Evolutionary conservation across 2,113 vertebrate genomes (phyloP), one percentile per base, ranked within the genome.

Genomic region (Elephantulus edwardii): DNA sequence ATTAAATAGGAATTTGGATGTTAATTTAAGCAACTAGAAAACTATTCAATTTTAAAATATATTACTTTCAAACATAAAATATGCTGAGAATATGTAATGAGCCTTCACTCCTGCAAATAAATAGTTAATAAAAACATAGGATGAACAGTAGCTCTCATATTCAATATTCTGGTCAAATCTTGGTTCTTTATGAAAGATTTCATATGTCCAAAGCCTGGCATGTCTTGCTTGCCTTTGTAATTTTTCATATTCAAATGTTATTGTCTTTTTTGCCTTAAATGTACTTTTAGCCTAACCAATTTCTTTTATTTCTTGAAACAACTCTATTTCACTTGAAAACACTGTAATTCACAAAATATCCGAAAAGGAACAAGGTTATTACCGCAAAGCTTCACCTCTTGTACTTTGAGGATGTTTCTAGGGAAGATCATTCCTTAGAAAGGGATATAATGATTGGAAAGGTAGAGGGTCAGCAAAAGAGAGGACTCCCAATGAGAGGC

Each of bases 1-100:
- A 83, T 70, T 89, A 66, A 92, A 50, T 10, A 88, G 7, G 11
- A n/a, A 70, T 46, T 79, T 86, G 80, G 85, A 89, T 84, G 35
- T 74, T 95, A 83, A 81, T 91, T 72, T 78, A 20, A 72, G 17
- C 54, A 91, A 50, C 54, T 50, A 83, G n/a, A 83, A 92, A 83
- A 40, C 4, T 64, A 60, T 50, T 54, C 22, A 82, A n/a, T 6
- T 5, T 76, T 14, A 81, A 56, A 56, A 50, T 60, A 3, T 62
- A 28, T 38, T 88, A 81, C 64, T 94, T 83, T 70, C 28, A 68
- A 35, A 48, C 11, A 12, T 42, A 75, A 12, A 82, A 44, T 83
- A 54, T 74, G 2, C 30, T 46, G 52, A 52, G 1, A 16, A 92
- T 83, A 74, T 94, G 14, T 22, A 93, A n/a, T 86, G 24, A 82